These are phyloP conservation scores for Petroica traversi DNA, from an alignment of 2,113 vertebrate species.

Conservation along the genomic window DNA sequence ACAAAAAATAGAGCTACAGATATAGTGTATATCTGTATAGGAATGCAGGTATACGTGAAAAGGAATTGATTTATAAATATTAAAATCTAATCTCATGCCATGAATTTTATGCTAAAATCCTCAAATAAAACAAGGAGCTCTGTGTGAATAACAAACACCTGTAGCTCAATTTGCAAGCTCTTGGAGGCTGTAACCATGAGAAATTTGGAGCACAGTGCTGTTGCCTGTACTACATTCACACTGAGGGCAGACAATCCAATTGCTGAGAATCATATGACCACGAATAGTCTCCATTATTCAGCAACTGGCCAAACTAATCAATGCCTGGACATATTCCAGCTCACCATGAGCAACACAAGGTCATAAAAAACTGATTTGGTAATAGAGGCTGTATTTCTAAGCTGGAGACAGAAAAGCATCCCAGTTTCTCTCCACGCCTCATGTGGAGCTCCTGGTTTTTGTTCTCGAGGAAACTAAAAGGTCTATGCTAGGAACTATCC, in stretches of 20 bases:
- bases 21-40: no score
- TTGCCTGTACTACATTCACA: neutral
- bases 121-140: neutral
- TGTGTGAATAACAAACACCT: neutral
- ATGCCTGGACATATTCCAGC: conserved; percentile 40
- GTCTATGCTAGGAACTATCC: neutral
- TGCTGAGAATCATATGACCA: conserved; percentile 31
- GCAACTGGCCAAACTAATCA: conserved; percentile 37
- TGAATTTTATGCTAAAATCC: neutral
- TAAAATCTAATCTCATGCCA: neutral
- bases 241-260: neutral
- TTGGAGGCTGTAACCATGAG: neutral
- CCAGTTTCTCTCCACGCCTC: neutral
- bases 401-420: neutral
- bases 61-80: neutral
- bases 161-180: neutral
- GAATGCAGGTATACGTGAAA: neutral
- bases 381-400: neutral
- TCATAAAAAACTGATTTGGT: neutral
- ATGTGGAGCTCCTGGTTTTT: neutral
- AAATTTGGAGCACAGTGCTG: neutral
- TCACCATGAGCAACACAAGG: conserved; percentile 26
- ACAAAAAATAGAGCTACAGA: neutral
- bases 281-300: conserved; percentile 8
- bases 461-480: neutral